Conservation (phyloP, 2,888 invertebrate species). For the Xestia ashworthii region DNA sequence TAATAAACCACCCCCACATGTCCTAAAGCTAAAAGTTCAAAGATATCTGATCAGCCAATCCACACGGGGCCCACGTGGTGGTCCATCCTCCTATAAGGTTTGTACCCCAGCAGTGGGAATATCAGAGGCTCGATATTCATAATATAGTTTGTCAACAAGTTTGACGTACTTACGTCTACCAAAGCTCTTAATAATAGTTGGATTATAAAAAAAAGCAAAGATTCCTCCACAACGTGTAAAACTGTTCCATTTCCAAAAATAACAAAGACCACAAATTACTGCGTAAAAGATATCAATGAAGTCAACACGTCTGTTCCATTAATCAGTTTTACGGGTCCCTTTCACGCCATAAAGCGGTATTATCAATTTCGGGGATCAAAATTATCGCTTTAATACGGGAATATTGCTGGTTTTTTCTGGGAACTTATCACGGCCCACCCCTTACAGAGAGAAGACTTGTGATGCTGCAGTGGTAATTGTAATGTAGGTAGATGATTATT, state of each 20-base stretch:
- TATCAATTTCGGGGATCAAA: slow-evolving; percentile 41
- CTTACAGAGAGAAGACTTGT: background rate
- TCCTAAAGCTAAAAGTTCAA: background rate
- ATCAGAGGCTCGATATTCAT: background rate
- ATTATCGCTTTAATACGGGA: slow-evolving; percentile 16
- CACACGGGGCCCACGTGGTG: background rate
- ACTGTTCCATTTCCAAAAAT: background rate
- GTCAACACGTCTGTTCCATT: slow-evolving; percentile 46
- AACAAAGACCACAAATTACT: background rate
- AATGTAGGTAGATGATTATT: too few species aligned
- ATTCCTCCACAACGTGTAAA: background rate
- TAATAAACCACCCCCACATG: background rate
- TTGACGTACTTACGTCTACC: background rate
- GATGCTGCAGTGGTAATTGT: background rate
- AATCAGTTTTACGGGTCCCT: slow-evolving; percentile 43
- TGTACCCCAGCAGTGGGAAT: background rate
- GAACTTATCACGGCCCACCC: background rate
- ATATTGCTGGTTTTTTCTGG: background rate
- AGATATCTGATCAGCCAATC: background rate
- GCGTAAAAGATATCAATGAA: slow-evolving; percentile 24
- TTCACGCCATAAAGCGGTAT: slow-evolving; percentile 22
- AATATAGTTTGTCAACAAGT: background rate
- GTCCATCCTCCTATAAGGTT: background rate
- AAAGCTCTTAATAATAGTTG: background rate
- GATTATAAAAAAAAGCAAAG: background rate